Percentiles rank a stretch among this genome's conserved stretches.
Evolutionary conservation across 2,797 vertebrate species (phyloP).

Genomic region (Delichon dasypus): DNA sequence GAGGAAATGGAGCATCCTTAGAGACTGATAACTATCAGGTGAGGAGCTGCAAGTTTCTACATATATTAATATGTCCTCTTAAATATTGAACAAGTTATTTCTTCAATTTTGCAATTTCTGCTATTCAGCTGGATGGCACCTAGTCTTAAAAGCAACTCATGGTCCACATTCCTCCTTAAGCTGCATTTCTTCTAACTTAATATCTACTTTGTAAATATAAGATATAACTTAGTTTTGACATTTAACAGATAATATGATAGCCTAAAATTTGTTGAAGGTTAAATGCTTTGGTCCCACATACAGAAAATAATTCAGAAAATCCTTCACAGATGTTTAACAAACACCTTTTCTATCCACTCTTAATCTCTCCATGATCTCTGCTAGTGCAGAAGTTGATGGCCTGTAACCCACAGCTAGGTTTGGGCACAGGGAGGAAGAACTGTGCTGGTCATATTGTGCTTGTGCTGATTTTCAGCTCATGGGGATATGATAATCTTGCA

Average conservation of each 20-base stretch:
- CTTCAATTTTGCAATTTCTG: constrained; percentile 28
- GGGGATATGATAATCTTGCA: not conserved
- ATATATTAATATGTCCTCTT: not conserved
- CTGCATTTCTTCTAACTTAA: not conserved
- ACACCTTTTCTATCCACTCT: not conserved
- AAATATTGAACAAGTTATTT: constrained; percentile 17
- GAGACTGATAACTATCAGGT: not conserved
- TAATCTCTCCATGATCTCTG: not conserved
- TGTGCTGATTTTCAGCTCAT: not conserved
- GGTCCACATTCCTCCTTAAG: not conserved
- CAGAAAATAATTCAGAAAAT: not conserved
- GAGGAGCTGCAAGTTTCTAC: not conserved
- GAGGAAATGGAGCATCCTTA: not conserved
- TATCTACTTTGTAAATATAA: not conserved
- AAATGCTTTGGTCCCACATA: not conserved
- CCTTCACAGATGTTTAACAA: not conserved
- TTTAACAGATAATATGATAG: not conserved
- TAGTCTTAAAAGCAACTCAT: not conserved
- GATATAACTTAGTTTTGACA: not conserved
- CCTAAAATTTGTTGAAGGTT: not conserved
- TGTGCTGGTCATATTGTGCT: not conserved
- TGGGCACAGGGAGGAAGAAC: not conserved
- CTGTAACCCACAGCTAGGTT: not conserved
- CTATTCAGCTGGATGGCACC: not conserved
- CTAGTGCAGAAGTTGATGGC: not conserved